Evolutionary conservation across 2,113 vertebrate species (phyloP).

Genomic region (Hymenochirus boettgeri): DNA sequence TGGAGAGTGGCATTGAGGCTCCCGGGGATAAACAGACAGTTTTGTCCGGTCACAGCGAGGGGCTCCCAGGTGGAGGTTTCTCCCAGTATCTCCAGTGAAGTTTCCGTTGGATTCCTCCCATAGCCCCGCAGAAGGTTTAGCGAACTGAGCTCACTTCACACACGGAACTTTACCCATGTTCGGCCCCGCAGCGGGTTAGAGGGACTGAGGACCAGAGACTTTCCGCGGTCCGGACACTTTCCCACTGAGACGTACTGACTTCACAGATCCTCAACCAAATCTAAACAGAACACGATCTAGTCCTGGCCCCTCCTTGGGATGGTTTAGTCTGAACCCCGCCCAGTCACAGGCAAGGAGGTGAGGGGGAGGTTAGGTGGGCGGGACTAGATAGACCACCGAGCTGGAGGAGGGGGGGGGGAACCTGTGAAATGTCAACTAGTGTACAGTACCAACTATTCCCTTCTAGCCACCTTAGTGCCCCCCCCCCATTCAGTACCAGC

Average conservation of each 20-base stretch:
- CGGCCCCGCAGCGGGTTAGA: background rate
- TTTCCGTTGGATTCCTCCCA: conserved; percentile 22
- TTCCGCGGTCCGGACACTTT: background rate
- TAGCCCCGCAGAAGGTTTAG: conserved; percentile 5
- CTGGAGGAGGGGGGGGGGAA: no score
- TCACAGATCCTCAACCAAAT: background rate
- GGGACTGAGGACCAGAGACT: background rate
- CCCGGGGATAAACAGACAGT: background rate
- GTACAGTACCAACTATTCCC: no score
- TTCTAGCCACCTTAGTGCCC: no score
- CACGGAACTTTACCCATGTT: background rate
- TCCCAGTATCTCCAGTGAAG: conserved; percentile 30
- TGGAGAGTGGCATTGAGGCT: conserved; percentile 37
- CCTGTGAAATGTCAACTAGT: no score
- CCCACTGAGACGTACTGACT: background rate
- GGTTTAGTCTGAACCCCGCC: background rate
- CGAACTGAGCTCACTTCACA: background rate
- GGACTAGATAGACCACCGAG: no score
- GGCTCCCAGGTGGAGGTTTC: conserved; percentile 20
- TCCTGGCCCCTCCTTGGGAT: background rate
- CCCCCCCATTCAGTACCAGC: no score
- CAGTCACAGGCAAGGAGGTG: background rate
- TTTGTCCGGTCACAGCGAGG: background rate
- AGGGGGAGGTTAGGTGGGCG: background rate
- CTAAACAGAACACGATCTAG: background rate